Percentiles rank a stretch among this genome's conserved stretches.
Conservation (phyloP, 2,797 vertebrate species). For the Pangasius mekongensis region DNA sequence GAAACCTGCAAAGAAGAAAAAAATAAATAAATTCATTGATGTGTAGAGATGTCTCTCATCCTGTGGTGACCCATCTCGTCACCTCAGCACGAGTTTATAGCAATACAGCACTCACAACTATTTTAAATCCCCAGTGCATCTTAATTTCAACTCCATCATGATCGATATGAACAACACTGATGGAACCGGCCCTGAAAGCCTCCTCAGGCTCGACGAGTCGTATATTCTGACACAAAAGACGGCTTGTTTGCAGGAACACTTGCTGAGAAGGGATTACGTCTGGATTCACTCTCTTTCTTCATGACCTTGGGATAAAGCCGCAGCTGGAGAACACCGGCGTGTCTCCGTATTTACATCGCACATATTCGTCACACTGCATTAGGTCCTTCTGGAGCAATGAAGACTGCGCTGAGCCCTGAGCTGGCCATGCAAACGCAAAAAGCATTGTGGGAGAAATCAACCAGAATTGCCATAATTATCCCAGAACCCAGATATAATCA, state of each 20-base stretch:
- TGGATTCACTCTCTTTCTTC: constrained; percentile 79
- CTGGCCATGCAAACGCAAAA: constrained; percentile 60
- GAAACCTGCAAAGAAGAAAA: constrained; percentile 74
- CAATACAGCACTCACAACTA: background rate
- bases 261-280: constrained; percentile 75
- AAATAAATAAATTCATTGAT: background rate
- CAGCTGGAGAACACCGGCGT: constrained; percentile 76
- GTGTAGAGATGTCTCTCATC: background rate
- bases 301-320: constrained; percentile 81
- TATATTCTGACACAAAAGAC: constrained; percentile 18
- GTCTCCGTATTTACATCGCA: constrained; percentile 76
- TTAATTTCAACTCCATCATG: constrained; percentile 6
- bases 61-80: background rate
- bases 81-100: background rate
- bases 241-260: constrained; percentile 70
- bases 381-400: constrained; percentile 56
- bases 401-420: constrained; percentile 47
- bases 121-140: constrained; percentile 33
- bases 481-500: constrained; percentile 7
- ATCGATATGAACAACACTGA: constrained; percentile 4
- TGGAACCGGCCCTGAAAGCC: constrained; percentile 18
- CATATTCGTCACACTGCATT: constrained; percentile 74
- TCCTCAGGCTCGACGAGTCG: background rate
- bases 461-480: constrained; percentile 51
- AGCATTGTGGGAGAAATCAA: constrained; percentile 58